phyloP scores from a whole-genome alignment of 2,888 invertebrate genomes.

The Bugulina stolonifera region DNA sequence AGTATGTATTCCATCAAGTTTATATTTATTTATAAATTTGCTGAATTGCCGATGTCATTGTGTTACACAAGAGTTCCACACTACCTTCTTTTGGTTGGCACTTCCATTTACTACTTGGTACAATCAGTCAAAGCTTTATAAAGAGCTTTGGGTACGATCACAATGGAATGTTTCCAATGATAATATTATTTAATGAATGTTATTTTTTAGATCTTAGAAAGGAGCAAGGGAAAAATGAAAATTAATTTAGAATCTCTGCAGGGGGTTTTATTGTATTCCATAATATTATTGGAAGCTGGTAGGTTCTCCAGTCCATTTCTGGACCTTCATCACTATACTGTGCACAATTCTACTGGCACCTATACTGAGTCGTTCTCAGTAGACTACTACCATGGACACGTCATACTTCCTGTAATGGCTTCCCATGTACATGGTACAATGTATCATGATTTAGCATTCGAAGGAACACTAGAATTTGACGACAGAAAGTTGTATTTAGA shows the following conservation, averaged over 20 bases:
- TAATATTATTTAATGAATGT: too few species aligned
- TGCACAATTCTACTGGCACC: background rate
- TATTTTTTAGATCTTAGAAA: slow-evolving; percentile 1
- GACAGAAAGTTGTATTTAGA: background rate
- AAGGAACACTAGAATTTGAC: background rate
- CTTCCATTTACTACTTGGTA: too few species aligned
- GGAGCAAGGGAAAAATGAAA: background rate
- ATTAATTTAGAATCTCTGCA: background rate
- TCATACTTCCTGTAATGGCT: background rate
- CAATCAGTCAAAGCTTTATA: too few species aligned
- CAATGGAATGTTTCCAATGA: too few species aligned
- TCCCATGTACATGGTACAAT: background rate
- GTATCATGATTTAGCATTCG: slow-evolving; percentile 4
- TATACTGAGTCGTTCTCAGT: background rate
- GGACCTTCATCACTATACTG: background rate
- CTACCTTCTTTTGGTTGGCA: too few species aligned
- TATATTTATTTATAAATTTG: too few species aligned
- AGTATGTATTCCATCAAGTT: too few species aligned
- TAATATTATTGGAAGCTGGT: background rate
- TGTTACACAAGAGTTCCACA: too few species aligned
- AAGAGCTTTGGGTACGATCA: too few species aligned
- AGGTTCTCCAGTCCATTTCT: background rate
- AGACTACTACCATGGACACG: slow-evolving; percentile 7
- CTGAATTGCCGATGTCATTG: too few species aligned
- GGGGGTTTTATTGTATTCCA: background rate